Evolutionary conservation across 2,888 invertebrate species (phyloP), one percentile per base, ranked within the genome.

Genomic region (Vesta saturnalis): DNA sequence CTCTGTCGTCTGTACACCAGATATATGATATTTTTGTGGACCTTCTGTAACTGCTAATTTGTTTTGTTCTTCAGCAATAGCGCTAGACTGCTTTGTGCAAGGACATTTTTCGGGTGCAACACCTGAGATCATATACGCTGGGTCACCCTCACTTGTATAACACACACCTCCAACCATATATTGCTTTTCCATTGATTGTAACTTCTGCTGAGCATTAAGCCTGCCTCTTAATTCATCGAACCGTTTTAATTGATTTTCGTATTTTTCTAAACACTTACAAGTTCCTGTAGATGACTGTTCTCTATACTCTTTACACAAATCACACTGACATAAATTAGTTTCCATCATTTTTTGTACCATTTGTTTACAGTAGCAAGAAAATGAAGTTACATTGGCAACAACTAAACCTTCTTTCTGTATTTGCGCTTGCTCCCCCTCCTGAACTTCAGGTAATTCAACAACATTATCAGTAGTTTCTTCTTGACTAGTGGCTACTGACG

Each of bases 1-100:
- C 0, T 77, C 76, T 19, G 78, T 77, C 60, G 76, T 75, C 35
- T 74, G 77, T 1, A 83, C 81, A n/a, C 83, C 83, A 6, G 66
- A 39, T 54, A 82, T 79, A 15, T 74, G 73, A 67, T 79, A 82
- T 65, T 80, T 79, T 30, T 76, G 73, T n/a, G n/a, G n/a, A n/a
- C n/a, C 8, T 39, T 39, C n/a, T n/a, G 12, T 39, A 39, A 39
- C 8, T n/a, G n/a, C n/a, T n/a, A n/a, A n/a, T n/a, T n/a, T n/a
- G n/a, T n/a, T n/a, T n/a, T n/a, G n/a, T n/a, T n/a, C n/a, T n/a
- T n/a, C 12, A 67, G 61, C 3, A n/a, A n/a, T n/a, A n/a, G n/a
- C n/a, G n/a, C n/a, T 43, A 21, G 23, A 16, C 12, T 16, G 55
- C 18, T n/a, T n/a, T 14, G 16, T 46, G 43, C 63, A 66, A 15